Conservation (phyloP, 2,797 vertebrate genomes). For the Hemitrygon akajei region DNA sequence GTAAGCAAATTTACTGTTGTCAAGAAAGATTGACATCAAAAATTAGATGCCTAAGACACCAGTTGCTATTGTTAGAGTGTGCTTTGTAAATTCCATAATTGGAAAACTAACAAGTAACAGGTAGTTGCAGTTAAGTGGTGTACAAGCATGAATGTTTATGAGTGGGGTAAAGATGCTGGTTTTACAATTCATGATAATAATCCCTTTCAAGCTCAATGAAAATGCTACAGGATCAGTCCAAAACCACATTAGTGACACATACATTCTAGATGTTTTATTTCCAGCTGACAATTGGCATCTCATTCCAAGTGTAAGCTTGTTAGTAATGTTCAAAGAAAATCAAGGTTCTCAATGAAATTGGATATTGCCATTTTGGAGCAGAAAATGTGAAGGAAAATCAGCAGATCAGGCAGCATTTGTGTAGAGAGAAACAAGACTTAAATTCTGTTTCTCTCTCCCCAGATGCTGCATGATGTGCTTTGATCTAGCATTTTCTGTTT, state of each 20-base stretch:
- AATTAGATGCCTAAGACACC: background rate
- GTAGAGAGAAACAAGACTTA: too few relatives aligned
- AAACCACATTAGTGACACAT: background rate
- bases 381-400: too few relatives aligned
- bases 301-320: background rate
- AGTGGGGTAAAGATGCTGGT: background rate
- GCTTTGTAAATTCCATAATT: background rate
- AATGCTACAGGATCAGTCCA: background rate
- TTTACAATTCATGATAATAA: constrained; percentile 26
- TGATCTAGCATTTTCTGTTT: too few relatives aligned
- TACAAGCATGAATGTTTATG: constrained; percentile 7
- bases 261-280: background rate
- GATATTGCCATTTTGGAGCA: background rate
- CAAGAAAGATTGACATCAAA: background rate
- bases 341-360: constrained; percentile 12
- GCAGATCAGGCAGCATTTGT: too few relatives aligned
- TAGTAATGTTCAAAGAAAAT: background rate
- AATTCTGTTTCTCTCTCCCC: too few relatives aligned
- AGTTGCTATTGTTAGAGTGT: background rate
- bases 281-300: background rate
- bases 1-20: background rate
- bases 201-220: constrained; percentile 18
- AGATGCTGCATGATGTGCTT: too few relatives aligned
- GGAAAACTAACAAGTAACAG: constrained; percentile 17
- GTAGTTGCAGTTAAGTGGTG: background rate